Evolutionary conservation across 2,888 invertebrate species (phyloP).

Genomic region (Macaria notata): DNA sequence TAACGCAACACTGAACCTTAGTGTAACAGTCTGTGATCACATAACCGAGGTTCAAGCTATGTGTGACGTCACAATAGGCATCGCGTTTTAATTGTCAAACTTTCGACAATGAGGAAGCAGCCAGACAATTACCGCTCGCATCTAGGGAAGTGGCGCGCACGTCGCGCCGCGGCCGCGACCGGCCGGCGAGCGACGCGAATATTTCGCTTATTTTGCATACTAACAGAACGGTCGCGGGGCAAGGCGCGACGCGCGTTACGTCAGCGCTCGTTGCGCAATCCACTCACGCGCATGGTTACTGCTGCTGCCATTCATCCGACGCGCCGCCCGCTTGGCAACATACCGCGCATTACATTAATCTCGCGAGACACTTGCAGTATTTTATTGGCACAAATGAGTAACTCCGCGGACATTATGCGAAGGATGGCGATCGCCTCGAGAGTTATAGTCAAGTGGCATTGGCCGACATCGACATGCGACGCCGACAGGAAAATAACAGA

Average conservation of each 20-base stretch:
- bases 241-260: constrained; percentile 61
- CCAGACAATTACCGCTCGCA: constrained; percentile 38
- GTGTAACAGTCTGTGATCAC: no score
- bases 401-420: constrained; percentile 10
- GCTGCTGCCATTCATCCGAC: constrained; percentile 68
- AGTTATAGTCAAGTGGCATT: constrained; percentile 29
- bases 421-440: constrained; percentile 11
- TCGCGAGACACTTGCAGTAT: constrained; percentile 23
- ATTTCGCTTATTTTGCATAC: constrained; percentile 75
- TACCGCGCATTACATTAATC: constrained; percentile 39
- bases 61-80: constrained; percentile 6
- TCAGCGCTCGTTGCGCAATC: constrained; percentile 63
- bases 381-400: constrained; percentile 21
- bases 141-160: constrained; percentile 54
- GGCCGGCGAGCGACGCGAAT: constrained; percentile 50
- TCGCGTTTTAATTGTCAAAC: constrained; percentile 17
- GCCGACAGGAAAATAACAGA: constrained; percentile 29
- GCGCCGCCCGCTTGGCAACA: constrained; percentile 63
- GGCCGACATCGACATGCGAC: constrained; percentile 27
- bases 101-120: constrained; percentile 37
- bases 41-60: neutral
- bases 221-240: constrained; percentile 49
- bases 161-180: constrained; percentile 45
- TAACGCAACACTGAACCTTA: no score
- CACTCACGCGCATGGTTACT: constrained; percentile 64